Base-by-base conservation (phyloP, 2,888 invertebrate species). In the Resseliella maxima region DNA sequence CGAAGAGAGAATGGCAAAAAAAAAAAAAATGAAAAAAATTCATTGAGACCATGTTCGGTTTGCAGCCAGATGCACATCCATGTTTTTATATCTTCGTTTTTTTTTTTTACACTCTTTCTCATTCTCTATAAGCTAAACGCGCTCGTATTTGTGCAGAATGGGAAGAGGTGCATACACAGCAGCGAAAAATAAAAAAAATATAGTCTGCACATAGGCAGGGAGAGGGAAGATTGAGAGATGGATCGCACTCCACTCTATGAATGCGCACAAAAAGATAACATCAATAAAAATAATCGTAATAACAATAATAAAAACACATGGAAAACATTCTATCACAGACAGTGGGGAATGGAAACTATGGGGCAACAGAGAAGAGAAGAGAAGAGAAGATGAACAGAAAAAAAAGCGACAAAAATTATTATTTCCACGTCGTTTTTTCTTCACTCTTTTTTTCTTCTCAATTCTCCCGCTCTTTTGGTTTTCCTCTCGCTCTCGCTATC, bases 271-370 rank as follows among this genome's bases (percentile, higher is more conserved):
- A 72, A 31, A 72, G 31, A 72, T 72, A 59, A 59, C 59, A 59
- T 59, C 59, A 59, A 59, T 59, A 72, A 72, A 72, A 72, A 72
- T 72, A 72, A 72, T 72, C 72, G 72, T 72, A 72, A 72, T 72
- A 72, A 72, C 59, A 59, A 59, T 59, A 59, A 59, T 59, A 59
- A 59, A 41, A 24, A 24, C 59, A 59, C 59, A 24, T 18, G 59
- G 24, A 72, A 72, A 72, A 72, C 18, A 31, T 35, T 27, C 72
- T 35, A 27, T 72, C 27, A 72, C 72, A 72, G 72, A 72, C 72
- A 72, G 72, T 72, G 15, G 50, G 18, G 72, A 59, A 72, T 72
- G 31, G 18, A 72, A 72, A 35, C 31, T 12, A 72, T 72, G 72
- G 31, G 31, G 72, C 72, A 72, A 72, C n/a, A n/a, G n/a, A n/a